Conservation (phyloP, 2,797 vertebrate species). For the Lacerta viridis region DNA sequence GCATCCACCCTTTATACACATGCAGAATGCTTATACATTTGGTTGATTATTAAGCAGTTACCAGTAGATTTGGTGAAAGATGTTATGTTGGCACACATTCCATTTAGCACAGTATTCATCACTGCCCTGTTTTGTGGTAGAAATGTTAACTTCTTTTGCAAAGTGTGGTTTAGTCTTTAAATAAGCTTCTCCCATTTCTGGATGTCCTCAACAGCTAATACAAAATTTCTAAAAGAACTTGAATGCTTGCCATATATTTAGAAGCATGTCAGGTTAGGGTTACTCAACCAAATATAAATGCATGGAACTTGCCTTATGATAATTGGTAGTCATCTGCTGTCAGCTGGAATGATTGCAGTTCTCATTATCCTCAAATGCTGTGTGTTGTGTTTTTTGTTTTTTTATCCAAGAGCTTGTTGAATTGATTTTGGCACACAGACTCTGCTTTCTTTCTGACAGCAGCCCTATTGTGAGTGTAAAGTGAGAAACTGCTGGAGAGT, state of each 20-base stretch:
- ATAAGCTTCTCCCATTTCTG: constrained; percentile 54
- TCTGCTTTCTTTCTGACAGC: constrained; percentile 71
- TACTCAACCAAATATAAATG: constrained; percentile 64
- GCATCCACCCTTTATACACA: not conserved
- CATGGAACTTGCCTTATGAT: constrained; percentile 67
- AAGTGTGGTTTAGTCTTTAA: constrained; percentile 51
- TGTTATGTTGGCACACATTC: constrained; percentile 7
- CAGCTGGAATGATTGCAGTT: constrained; percentile 77
- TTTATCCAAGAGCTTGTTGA: constrained; percentile 76
- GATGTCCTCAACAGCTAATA: constrained; percentile 48
- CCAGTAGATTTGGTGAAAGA: not conserved
- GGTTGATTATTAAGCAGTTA: constrained; percentile 31
- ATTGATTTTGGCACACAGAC: constrained; percentile 71
- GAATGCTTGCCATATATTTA: constrained; percentile 65
- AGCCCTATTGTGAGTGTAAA: constrained; percentile 67
- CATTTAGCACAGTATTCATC: constrained; percentile 38
- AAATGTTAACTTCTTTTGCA: constrained; percentile 41
- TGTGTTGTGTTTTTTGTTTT: constrained; percentile 55
- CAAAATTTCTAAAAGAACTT: constrained; percentile 56
- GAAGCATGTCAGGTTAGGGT: constrained; percentile 59
- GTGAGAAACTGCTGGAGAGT: constrained; percentile 65
- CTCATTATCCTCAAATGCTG: constrained; percentile 74
- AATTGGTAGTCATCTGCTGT: constrained; percentile 72
- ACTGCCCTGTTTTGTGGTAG: constrained; percentile 41
- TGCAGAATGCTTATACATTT: constrained; percentile 1